A percentile compares a stretch with the other conserved stretches of the same genome.
Conservation (phyloP, 2,797 vertebrate species). For the Lithobates sylvaticus region DNA sequence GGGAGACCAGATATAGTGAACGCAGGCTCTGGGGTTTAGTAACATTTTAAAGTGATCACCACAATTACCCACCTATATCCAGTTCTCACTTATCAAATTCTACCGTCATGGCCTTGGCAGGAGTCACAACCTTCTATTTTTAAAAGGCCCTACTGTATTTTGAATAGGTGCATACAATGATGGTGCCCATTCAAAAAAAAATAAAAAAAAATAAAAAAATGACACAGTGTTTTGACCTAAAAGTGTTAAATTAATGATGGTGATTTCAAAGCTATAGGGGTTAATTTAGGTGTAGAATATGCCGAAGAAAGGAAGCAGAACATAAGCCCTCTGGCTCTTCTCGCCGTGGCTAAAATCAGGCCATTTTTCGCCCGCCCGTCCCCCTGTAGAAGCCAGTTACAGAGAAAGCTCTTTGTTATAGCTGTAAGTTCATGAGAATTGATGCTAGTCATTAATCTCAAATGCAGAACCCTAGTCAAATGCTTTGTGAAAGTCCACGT, state of each 20-base stretch:
- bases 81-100: no score
- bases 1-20: no score
- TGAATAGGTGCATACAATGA: no score
- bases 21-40: no score
- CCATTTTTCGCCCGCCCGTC: conserved; percentile 3
- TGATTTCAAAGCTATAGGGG: background rate
- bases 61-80: no score
- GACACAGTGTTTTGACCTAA: background rate
- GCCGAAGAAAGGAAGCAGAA: background rate
- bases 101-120: no score
- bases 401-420: conserved; percentile 57
- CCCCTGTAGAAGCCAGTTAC: conserved; percentile 17
- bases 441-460: conserved; percentile 62
- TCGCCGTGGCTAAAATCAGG: background rate
- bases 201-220: background rate
- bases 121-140: no score
- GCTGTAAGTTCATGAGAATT: conserved; percentile 61
- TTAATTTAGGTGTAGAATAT: conserved; percentile 13
- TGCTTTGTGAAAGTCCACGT: conserved; percentile 61
- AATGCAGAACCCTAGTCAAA: conserved; percentile 62
- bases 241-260: background rate
- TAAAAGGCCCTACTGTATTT: no score
- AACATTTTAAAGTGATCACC: no score
- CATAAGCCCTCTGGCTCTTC: conserved; percentile 1
- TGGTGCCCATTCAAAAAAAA: no score